Conservation (phyloP, 2,888 invertebrate species). For the Parascotia fuliginaria region DNA sequence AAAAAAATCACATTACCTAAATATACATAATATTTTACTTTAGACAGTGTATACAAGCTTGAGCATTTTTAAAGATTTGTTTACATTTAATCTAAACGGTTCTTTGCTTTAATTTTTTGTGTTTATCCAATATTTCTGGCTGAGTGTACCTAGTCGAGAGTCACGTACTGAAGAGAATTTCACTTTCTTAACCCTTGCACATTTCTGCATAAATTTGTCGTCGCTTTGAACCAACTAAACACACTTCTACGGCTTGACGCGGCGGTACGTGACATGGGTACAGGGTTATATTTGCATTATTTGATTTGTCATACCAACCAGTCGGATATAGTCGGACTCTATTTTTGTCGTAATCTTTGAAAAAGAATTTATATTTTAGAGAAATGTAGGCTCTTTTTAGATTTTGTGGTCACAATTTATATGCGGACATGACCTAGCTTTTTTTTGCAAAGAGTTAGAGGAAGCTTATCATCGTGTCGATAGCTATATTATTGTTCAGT, state of each 20-base stretch:
- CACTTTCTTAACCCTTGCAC: conserved; percentile 56
- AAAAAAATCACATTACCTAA: conserved; percentile 9
- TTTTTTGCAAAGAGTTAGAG: too few relatives aligned
- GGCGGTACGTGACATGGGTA: conserved; percentile 41
- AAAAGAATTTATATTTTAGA: background rate
- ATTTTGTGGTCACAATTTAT: background rate
- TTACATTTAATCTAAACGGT: conserved; percentile 25
- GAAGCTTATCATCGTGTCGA: too few relatives aligned
- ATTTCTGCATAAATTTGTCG: conserved; percentile 57
- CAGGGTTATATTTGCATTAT: conserved; percentile 33
- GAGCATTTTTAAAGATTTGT: conserved; percentile 25
- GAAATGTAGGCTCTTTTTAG: background rate
- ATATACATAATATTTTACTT: conserved; percentile 11
- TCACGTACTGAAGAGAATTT: conserved; percentile 47
- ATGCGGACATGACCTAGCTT: too few relatives aligned
- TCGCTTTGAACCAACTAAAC: conserved; percentile 42
- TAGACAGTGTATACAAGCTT: conserved; percentile 19
- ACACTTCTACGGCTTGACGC: conserved; percentile 41
- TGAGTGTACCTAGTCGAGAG: conserved; percentile 30
- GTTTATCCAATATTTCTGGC: conserved; percentile 19
- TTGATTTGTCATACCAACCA: conserved; percentile 30
- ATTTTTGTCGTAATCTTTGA: conserved; percentile 1
- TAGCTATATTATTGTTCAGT: too few relatives aligned
- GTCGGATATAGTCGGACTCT: conserved; percentile 5
- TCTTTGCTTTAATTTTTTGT: conserved; percentile 17